Conservation (phyloP, 2,113 vertebrate genomes). For the Silurus asotus region DNA sequence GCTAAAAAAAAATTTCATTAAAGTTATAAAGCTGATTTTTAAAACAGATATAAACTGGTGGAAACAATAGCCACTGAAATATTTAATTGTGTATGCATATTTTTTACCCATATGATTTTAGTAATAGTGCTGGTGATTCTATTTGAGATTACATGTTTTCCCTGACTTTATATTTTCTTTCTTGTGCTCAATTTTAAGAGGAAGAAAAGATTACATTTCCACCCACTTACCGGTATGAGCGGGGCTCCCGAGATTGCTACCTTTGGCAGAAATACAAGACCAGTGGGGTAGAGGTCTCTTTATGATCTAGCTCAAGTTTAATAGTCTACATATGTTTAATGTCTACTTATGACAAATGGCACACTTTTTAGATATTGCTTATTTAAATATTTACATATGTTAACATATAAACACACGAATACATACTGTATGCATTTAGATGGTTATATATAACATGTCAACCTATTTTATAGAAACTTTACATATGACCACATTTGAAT, state of each 20-base stretch:
- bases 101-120: background rate
- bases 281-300: constrained; percentile 76
- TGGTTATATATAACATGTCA: background rate
- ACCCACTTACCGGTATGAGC: constrained; percentile 85
- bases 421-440: background rate
- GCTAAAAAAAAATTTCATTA: background rate
- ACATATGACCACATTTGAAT: background rate
- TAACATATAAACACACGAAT: background rate
- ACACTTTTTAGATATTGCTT: background rate
- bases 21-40: background rate
- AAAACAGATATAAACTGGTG: background rate
- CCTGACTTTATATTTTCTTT: constrained; percentile 15
- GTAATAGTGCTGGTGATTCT: background rate
- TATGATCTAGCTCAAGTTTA: background rate
- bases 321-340: background rate
- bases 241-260: constrained; percentile 82
- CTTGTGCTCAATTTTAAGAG: constrained; percentile 67
- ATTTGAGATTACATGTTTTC: background rate
- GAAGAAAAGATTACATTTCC: constrained; percentile 87
- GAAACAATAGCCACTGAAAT: background rate
- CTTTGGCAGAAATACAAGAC: constrained; percentile 88
- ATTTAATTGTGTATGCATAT: background rate
- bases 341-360: too few species aligned
- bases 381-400: background rate
- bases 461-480: background rate